Base-by-base conservation (phyloP, 2,888 invertebrate species). In the Euplexia lucipara region DNA sequence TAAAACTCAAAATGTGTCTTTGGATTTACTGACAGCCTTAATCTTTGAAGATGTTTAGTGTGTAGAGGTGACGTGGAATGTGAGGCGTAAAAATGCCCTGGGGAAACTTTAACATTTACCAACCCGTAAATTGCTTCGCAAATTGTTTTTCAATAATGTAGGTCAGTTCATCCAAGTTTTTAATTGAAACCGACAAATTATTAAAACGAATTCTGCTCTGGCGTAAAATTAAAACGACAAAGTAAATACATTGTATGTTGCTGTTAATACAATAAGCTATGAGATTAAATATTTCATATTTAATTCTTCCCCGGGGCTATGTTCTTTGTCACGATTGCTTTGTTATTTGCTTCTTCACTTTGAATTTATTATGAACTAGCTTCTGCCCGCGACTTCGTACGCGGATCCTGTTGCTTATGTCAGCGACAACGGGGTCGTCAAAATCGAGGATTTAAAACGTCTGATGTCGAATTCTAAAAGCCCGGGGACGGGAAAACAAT, bases 201-300 rank as follows among this genome's bases (percentile, higher is more conserved):
- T 34, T 52, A 9, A 42, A 63, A 32, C 18, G 5, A 61, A 34
- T 42, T 37, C 30, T 39, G 14, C 39, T 20, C 35, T 32, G 44
- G 5, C 39, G 20, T 22, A 34, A 14, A n/a, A 51, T 53, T 39
- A 37, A 51, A 66, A 37, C 32, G n/a, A 26, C 32, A 70, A 35
- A 30, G 14, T 32, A 41, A 54, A 52, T 37, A 35, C 20, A 26
- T 18, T 44, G 34, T 12, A 59, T n/a, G 16, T 14, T 47, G 53
- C 9, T 42, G 54, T 54, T 42, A 54, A 71, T 0, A 51, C 9
- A 42, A 51, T 58, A 20, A 59, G 26, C 30, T 16, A 0, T 16
- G 42, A 35, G 7, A 60, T 74, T 59, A 51, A 58, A 54, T 56
- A 42, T 67, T 35, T 20, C 44, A 58, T 42, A 44, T 54, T 54